Evolutionary conservation across 2,888 invertebrate genomes (phyloP).

Genomic region (Drosophila nr. perissopoda): DNA sequence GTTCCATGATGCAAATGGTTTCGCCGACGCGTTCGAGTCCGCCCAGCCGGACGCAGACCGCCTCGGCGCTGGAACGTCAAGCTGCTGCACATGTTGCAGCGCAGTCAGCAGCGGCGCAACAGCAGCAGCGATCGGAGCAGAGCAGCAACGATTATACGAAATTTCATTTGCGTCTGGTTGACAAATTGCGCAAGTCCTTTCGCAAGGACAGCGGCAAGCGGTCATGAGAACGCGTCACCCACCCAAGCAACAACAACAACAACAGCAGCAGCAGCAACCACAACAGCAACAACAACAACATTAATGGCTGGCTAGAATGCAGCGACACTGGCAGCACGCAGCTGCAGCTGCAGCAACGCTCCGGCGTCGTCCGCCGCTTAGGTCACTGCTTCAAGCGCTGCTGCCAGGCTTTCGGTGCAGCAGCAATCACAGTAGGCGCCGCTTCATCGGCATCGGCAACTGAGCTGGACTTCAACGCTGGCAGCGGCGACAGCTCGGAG

Average conservation of each 20-base stretch:
- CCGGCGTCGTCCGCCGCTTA: slow-evolving; percentile 66
- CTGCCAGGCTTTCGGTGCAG: slow-evolving; percentile 53
- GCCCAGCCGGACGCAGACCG: slow-evolving; percentile 84
- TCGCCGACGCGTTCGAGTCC: slow-evolving; percentile 89
- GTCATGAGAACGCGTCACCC: slow-evolving; percentile 77
- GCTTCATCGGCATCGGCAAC: slow-evolving; percentile 4
- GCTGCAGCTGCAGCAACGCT: slow-evolving; percentile 11
- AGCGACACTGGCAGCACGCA: slow-evolving; percentile 24
- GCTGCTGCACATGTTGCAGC: slow-evolving; percentile 58
- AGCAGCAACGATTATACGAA: slow-evolving; percentile 88
- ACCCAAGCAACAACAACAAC: slow-evolving; percentile 32
- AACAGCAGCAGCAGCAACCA: slow-evolving; percentile 16
- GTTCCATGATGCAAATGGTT: slow-evolving; percentile 82
- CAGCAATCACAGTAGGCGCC: slow-evolving; percentile 14
- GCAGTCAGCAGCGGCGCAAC: slow-evolving; percentile 67
- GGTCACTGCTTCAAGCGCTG: slow-evolving; percentile 79
- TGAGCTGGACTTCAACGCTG: slow-evolving; percentile 27
- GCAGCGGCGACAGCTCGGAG: slow-evolving; percentile 56
- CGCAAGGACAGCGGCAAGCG: slow-evolving; percentile 85
- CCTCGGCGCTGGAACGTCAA: slow-evolving; percentile 64
- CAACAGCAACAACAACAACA: slow-evolving; percentile 8
- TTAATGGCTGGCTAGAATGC: slow-evolving; percentile 13
- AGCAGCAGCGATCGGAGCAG: slow-evolving; percentile 41
- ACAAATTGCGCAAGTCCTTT: slow-evolving; percentile 89
- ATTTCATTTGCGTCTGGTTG: slow-evolving; percentile 90